Base-by-base conservation (phyloP, 2,797 vertebrate species). In the Gobionotothen gibberifrons region DNA sequence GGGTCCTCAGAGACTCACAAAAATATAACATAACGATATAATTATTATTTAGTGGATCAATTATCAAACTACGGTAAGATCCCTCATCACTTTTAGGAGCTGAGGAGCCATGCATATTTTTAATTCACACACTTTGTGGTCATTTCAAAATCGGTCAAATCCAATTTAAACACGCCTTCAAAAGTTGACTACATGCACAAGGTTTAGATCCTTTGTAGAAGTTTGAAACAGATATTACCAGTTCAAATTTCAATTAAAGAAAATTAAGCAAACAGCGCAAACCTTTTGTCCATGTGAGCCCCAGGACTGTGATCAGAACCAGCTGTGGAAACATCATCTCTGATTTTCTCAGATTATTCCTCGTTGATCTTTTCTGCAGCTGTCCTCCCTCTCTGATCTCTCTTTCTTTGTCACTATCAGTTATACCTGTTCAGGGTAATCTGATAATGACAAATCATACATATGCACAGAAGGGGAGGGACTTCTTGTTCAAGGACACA, bases 211-310 rank as follows among this genome's bases (percentile, higher is more conserved):
- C 15, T 17, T 16, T 6, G 5, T 19, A n/a, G 8, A 36, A 36
- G 14, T 49, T 36, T 19, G 17, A 52, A 42, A 47, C 49, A 14
- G 3, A 5, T 26, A 61, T 60, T 1, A 52, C 9, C 11, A 10
- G 2, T 52, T 14, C 19, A 22, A 19, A 39, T 19, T 11, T 39
- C 19, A 22, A 63, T 32, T 4, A 63, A 11, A 26, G 22, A 9
- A 5, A 32, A 12, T 56, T 13, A 2, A 53, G 39, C 19, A 16
- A 26, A 26, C 22, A 26, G 22, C 11, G 39, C 1, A 82, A 69
- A 94, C 93, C 93, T 93, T 87, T 74, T 40, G 76, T 84, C 78
- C 86, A 84, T 15, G 69, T 52, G 46, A 88, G 59, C 11, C 81
- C 82, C 72, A 93, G 83, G 53, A 90, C 79, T 6, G 81, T 55